Percentiles rank a stretch among this genome's conserved stretches.
These are phyloP conservation scores for Enteromius fasciolatus DNA, from an alignment of 2,797 vertebrate species.

Conservation along the genomic window DNA sequence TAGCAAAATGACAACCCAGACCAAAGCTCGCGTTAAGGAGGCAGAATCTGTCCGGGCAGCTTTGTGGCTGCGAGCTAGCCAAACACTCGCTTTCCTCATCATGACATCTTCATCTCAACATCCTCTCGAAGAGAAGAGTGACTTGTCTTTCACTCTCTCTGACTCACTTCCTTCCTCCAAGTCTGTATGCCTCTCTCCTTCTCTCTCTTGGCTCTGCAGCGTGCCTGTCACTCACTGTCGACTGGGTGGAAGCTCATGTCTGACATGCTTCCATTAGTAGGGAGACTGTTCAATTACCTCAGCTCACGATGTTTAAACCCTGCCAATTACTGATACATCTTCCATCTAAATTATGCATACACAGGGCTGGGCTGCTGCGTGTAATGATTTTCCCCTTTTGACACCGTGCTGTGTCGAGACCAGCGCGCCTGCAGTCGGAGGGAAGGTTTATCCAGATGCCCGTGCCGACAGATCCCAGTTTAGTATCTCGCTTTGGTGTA, in stretches of 20 bases:
- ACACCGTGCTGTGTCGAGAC: slow-evolving; percentile 70
- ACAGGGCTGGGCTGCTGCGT: slow-evolving; percentile 73
- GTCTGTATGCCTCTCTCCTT: slow-evolving; percentile 27
- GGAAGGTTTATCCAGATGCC: slow-evolving; percentile 35
- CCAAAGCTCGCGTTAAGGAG: slow-evolving; percentile 23
- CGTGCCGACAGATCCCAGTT: background rate
- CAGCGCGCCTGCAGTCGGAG: slow-evolving; percentile 39
- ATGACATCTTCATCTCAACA: slow-evolving; percentile 56
- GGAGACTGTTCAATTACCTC: slow-evolving; percentile 83
- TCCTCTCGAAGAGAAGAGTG: slow-evolving; percentile 45
- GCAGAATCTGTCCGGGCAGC: slow-evolving; percentile 32
- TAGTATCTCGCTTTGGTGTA: slow-evolving; percentile 3
- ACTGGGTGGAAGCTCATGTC: slow-evolving; percentile 77
- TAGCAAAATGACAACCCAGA: slow-evolving; percentile 38
- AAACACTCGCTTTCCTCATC: slow-evolving; percentile 39
- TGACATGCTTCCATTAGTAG: slow-evolving; percentile 83
- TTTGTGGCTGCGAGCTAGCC: slow-evolving; percentile 43
- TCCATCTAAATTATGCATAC: slow-evolving; percentile 81
- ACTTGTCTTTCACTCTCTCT: slow-evolving; percentile 45
- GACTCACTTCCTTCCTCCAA: slow-evolving; percentile 34
- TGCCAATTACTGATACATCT: slow-evolving; percentile 83
- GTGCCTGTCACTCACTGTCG: slow-evolving; percentile 61
- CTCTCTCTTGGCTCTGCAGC: slow-evolving; percentile 34
- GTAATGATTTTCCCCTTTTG: slow-evolving; percentile 75
- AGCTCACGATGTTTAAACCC: slow-evolving; percentile 82